These are phyloP conservation scores for Solenopsis fugax DNA, from an alignment of 1,140 invertebrate species.

Conservation along the genomic window DNA sequence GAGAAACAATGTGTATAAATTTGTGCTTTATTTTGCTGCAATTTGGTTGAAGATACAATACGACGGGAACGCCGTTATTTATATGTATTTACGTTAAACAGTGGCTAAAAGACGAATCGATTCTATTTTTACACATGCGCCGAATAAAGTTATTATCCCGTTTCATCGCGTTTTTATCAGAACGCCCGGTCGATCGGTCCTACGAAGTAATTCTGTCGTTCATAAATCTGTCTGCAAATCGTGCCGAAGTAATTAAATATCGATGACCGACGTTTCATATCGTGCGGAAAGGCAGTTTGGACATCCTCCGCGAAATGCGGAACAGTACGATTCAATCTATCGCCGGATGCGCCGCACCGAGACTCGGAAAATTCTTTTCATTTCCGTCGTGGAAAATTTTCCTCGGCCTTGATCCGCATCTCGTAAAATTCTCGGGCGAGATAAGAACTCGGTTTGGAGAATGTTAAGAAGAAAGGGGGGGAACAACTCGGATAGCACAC, in stretches of 20 bases:
- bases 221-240: slow-evolving; percentile 26
- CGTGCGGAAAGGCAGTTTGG: not conserved
- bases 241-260: slow-evolving; percentile 46
- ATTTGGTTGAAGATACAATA: not conserved
- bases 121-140: slow-evolving; percentile 24
- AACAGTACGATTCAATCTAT: slow-evolving; percentile 9
- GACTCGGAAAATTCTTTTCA: slow-evolving; percentile 6
- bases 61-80: not conserved
- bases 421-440: slow-evolving; percentile 40
- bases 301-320: not conserved
- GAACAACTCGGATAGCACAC: too few species aligned
- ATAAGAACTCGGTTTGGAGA: not conserved
- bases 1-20: not conserved
- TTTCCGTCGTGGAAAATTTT: slow-evolving; percentile 31
- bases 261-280: slow-evolving; percentile 36
- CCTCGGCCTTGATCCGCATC: slow-evolving; percentile 22
- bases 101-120: not conserved
- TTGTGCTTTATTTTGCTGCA: not conserved
- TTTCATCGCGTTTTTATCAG: slow-evolving; percentile 26
- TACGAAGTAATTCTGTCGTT: slow-evolving; percentile 18
- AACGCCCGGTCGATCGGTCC: not conserved
- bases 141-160: slow-evolving; percentile 34
- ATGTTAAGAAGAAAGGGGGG: not conserved
- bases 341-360: not conserved
- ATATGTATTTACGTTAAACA: not conserved